Evolutionary conservation across 2,113 vertebrate species (phyloP).

Genomic region (Vulpes vulpes): DNA sequence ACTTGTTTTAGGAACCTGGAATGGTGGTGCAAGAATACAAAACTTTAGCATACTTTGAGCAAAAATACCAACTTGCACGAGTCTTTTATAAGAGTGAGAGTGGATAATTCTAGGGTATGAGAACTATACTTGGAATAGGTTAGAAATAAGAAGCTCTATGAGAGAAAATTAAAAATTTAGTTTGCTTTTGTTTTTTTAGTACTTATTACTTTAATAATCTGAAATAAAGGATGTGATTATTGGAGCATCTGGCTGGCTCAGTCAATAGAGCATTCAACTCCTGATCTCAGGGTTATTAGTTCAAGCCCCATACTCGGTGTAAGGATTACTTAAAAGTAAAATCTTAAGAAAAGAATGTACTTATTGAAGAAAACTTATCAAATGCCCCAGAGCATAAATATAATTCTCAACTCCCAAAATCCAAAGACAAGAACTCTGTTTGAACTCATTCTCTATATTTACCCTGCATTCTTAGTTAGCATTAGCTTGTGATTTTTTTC

Average conservation of each 20-base stretch:
- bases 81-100: not conserved
- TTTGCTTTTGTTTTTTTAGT: constrained; percentile 5
- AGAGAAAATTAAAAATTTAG: constrained; percentile 1
- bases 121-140: not conserved
- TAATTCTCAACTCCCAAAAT: not conserved
- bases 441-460: not conserved
- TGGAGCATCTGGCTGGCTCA: not conserved
- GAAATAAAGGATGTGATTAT: not conserved
- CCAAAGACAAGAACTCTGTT: not conserved
- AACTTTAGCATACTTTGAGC: not conserved
- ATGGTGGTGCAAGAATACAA: not conserved
- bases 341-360: not conserved
- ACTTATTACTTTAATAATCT: constrained; percentile 26
- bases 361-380: not conserved
- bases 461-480: not conserved
- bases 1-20: constrained; percentile 14
- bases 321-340: not conserved
- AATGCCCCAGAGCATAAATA: not conserved
- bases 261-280: not conserved
- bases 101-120: not conserved
- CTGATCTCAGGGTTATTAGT: not conserved
- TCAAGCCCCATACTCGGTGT: not conserved
- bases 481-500: not conserved
- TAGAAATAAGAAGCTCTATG: constrained; percentile 1
- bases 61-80: not conserved